Conservation (phyloP, 2,113 vertebrate genomes). For the Salvelinus namaycush region DNA sequence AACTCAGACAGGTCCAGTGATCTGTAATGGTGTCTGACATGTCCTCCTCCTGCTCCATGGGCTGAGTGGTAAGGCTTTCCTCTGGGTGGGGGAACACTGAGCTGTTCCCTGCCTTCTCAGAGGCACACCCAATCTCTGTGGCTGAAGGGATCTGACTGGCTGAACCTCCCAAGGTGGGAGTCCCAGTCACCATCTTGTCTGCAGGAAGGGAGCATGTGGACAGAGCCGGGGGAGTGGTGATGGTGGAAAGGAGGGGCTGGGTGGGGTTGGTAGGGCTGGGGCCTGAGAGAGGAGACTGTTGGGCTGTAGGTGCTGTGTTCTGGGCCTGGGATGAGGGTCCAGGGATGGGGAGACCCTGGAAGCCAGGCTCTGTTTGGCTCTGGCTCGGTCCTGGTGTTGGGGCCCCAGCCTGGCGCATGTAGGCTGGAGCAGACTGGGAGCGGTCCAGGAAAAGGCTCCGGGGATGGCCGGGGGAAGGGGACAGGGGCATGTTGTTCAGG, state of each 20-base stretch:
- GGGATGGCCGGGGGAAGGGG: slow-evolving; percentile 67
- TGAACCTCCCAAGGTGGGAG: slow-evolving; percentile 18
- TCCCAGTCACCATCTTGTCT: slow-evolving; percentile 14
- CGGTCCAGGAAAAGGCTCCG: slow-evolving; percentile 71
- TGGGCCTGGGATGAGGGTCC: slow-evolving; percentile 34
- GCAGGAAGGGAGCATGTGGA: slow-evolving; percentile 29
- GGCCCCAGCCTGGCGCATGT: slow-evolving; percentile 64
- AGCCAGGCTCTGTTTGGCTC: slow-evolving; percentile 41
- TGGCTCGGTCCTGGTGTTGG: slow-evolving; percentile 63
- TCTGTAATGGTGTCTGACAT: slow-evolving; percentile 25
- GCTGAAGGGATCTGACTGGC: slow-evolving; percentile 14
- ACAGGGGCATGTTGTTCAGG: slow-evolving; percentile 73
- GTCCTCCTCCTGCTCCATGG: slow-evolving; percentile 62
- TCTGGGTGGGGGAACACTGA: slow-evolving; percentile 21
- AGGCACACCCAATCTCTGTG: slow-evolving; percentile 31
- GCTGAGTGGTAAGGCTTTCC: slow-evolving; percentile 49
- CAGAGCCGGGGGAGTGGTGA: slow-evolving; percentile 28
- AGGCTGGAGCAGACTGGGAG: slow-evolving; percentile 68
- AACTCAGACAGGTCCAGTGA: slow-evolving; percentile 1
- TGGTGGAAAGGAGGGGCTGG: slow-evolving; percentile 8
- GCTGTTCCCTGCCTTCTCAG: slow-evolving; percentile 20
- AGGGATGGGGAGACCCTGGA: slow-evolving; percentile 57
- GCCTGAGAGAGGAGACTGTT: slow-evolving; percentile 31
- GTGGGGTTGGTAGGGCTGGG: slow-evolving; percentile 5
- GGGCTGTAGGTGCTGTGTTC: slow-evolving; percentile 29